Evolutionary conservation across 1,140 invertebrate genomes (phyloP).

Genomic region (Cotesia typhae): DNA sequence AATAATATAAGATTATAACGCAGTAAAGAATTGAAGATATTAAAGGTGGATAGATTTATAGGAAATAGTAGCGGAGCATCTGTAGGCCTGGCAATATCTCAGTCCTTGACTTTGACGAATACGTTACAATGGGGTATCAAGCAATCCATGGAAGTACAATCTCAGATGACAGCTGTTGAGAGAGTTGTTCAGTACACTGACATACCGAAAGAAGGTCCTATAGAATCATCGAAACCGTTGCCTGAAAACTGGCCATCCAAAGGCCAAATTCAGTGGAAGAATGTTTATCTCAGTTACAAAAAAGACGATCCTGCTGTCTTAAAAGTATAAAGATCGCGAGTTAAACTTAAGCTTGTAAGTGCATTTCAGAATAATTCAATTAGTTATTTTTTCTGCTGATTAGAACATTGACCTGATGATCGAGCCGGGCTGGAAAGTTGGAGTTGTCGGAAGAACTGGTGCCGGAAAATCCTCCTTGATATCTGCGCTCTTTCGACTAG

Average conservation of each 20-base stretch:
- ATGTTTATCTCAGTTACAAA: slow-evolving; percentile 68
- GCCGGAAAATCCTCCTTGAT: slow-evolving; percentile 94
- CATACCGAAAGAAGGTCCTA: slow-evolving; percentile 69
- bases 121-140: slow-evolving; percentile 86
- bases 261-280: slow-evolving; percentile 71
- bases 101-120: slow-evolving; percentile 80
- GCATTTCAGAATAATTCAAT: no score
- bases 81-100: slow-evolving; percentile 87
- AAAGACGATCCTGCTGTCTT: slow-evolving; percentile 68
- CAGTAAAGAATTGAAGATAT: no score
- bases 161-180: slow-evolving; percentile 86
- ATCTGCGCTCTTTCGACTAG: slow-evolving; percentile 80
- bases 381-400: neutral
- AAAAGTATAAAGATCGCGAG: slow-evolving; percentile 53
- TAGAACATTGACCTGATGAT: slow-evolving; percentile 68
- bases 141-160: slow-evolving; percentile 76
- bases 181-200: slow-evolving; percentile 79
- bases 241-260: slow-evolving; percentile 76
- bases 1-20: neutral
- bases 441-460: slow-evolving; percentile 87
- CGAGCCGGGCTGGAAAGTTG: slow-evolving; percentile 69
- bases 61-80: slow-evolving; percentile 65
- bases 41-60: slow-evolving; percentile 31
- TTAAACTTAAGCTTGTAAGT: slow-evolving; percentile 28
- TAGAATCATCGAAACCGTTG: slow-evolving; percentile 55